Evolutionary conservation across 2,797 vertebrate species (phyloP), one percentile per base, ranked within the genome.

Genomic region (Muscicapa striata): DNA sequence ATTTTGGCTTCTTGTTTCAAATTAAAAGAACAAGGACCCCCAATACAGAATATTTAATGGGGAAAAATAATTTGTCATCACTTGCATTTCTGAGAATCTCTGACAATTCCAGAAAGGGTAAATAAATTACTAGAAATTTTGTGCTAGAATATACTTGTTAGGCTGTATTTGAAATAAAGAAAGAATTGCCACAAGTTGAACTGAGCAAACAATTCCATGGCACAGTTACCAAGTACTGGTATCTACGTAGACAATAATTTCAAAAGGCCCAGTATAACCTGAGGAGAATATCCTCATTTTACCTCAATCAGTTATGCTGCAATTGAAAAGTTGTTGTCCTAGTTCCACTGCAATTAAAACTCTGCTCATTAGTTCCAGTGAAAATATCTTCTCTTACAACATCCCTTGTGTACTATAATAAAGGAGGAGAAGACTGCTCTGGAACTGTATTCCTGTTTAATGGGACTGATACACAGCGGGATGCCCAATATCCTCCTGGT

Each of bases 261-360:
- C 62, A 72, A 84, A 95, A 87, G 43, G 23, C 21, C 29, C 14
- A 48, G 36, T 46, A 87, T 90, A 61, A 90, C 52, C 24, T 81
- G 66, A 86, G 83, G 88, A 90, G 66, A 93, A 72, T 91, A 84
- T 59, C 93, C 96, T 96, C 51, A 79, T 91, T 93, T 94, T 84
- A 91, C 95, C 91, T 94, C 91, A 84, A 15, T 45, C 48, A 86
- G 40, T 90, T 88, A 63, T 67, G 73, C 55, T 78, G 62, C 49
- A 88, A 74, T n/a, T 89, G 79, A 93, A 94, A 86, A 61, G 54
- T 66, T 90, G 46, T 73, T 93, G 79, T 90, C 82, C 90, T 86
- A 55, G 51, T 96, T 96, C 48, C 66, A 63, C n/a, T 76, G 61
- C 85, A 95, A 94, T 94, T 94, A 95, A 93, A 66, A 76, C 73